phyloP scores from a whole-genome alignment of 2,797 vertebrate genomes.

The Tapirus indicus region DNA sequence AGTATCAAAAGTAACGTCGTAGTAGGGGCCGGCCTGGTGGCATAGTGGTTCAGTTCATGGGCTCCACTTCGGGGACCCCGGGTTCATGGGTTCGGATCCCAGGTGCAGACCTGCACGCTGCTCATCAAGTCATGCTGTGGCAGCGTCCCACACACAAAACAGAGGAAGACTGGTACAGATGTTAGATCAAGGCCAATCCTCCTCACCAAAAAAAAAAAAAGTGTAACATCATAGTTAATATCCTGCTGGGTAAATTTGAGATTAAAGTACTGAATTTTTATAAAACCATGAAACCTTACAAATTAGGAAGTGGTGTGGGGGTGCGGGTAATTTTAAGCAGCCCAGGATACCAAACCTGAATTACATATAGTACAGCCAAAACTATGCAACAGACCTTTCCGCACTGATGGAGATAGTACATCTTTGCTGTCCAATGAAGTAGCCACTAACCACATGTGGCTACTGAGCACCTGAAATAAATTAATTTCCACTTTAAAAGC shows the following conservation, averaged over 20 bases:
- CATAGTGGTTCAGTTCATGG: too few species aligned
- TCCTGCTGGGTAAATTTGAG: background rate
- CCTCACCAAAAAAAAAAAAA: background rate
- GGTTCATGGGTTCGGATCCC: too few species aligned
- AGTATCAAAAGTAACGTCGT: too few species aligned
- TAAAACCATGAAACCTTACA: conserved; percentile 11
- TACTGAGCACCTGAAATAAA: background rate
- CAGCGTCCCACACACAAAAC: too few species aligned
- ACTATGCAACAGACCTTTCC: background rate
- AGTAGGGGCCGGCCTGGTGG: too few species aligned
- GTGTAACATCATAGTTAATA: background rate
- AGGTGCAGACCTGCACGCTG: too few species aligned
- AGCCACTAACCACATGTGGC: background rate
- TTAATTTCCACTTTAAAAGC: conserved; percentile 24
- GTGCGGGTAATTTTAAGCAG: background rate
- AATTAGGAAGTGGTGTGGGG: background rate
- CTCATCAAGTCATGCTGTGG: too few species aligned
- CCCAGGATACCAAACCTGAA: background rate
- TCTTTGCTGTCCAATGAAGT: background rate
- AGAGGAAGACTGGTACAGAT: background rate
- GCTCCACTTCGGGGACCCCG: too few species aligned
- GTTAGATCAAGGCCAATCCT: too few species aligned
- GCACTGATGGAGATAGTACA: background rate
- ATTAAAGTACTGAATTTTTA: conserved; percentile 34
- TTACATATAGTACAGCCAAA: background rate